These are phyloP conservation scores for Zingel zingel DNA, from an alignment of 2,113 vertebrate species.

Conservation along the genomic window DNA sequence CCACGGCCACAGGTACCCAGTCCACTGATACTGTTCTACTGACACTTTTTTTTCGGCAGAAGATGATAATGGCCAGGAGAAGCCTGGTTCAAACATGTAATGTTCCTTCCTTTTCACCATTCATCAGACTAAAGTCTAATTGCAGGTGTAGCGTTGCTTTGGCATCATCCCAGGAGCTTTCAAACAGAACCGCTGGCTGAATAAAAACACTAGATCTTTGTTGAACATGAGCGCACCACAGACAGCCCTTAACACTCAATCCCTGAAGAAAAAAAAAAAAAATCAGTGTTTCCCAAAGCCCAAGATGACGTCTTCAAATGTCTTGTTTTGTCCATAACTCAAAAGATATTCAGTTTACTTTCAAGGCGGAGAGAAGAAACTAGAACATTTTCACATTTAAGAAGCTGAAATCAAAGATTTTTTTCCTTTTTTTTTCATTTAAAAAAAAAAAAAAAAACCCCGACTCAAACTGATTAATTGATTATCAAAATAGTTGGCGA, in stretches of 20 bases:
- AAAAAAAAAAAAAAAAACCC: too few relatives aligned
- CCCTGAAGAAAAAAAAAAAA: slow-evolving; percentile 21
- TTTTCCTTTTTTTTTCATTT: too few relatives aligned
- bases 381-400: too few relatives aligned
- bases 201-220: slow-evolving; percentile 67
- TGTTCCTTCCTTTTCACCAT: slow-evolving; percentile 49
- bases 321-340: too few relatives aligned
- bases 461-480: too few relatives aligned
- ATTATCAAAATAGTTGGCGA: too few relatives aligned
- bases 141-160: slow-evolving; percentile 73
- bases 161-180: slow-evolving; percentile 53
- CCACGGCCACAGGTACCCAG: not conserved
- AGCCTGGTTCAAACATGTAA: slow-evolving; percentile 56
- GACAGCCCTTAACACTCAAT: slow-evolving; percentile 40
- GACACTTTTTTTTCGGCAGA: slow-evolving; percentile 18
- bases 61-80: slow-evolving; percentile 50
- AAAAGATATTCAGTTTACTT: too few relatives aligned
- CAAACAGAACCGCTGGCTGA: slow-evolving; percentile 59
- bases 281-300: too few relatives aligned
- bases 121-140: slow-evolving; percentile 61
- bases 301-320: too few relatives aligned
- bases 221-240: slow-evolving; percentile 47
- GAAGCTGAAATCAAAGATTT: too few relatives aligned
- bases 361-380: too few relatives aligned
- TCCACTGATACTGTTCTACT: slow-evolving; percentile 21